Percentiles rank a stretch among this genome's conserved stretches.
Conservation (phyloP, 1,140 invertebrate species). For the Alviniconcha marisindica region DNA sequence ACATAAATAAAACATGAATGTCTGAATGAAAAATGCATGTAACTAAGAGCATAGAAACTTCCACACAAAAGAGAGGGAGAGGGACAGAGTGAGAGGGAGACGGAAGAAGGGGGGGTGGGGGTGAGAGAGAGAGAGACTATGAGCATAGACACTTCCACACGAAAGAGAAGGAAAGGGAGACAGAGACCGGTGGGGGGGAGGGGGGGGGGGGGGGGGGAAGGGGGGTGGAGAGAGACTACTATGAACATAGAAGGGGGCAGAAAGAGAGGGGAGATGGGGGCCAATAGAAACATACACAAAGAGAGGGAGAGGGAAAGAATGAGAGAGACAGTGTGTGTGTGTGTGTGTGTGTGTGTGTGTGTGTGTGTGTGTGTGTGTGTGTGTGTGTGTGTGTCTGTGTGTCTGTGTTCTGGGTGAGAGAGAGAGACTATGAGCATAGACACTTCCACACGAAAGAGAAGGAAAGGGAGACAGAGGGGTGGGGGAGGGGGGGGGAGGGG, state of each 20-base stretch:
- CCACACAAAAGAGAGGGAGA: neutral
- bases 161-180: neutral
- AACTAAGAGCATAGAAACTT: neutral
- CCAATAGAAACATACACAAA: neutral
- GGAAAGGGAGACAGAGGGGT: neutral
- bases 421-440: too few species aligned
- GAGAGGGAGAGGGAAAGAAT: neutral
- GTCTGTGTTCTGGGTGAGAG: too few species aligned
- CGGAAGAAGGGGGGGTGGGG: neutral
- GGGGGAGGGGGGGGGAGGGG: neutral
- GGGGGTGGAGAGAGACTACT: neutral
- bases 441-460: too few species aligned
- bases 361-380: too few species aligned
- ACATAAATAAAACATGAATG: neutral
- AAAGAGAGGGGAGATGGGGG: neutral
- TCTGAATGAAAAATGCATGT: neutral
- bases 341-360: too few species aligned
- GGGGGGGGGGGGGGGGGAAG: slow-evolving; percentile 3
- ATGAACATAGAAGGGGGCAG: neutral
- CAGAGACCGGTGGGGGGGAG: neutral
- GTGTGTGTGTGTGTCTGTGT: neutral
- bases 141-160: too few species aligned
- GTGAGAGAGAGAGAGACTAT: slow-evolving; percentile 14
- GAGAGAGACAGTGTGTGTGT: neutral
- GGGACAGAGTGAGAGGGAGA: neutral